phyloP scores from a whole-genome alignment of 2,113 vertebrate genomes.

The Neofelis nebulosa region DNA sequence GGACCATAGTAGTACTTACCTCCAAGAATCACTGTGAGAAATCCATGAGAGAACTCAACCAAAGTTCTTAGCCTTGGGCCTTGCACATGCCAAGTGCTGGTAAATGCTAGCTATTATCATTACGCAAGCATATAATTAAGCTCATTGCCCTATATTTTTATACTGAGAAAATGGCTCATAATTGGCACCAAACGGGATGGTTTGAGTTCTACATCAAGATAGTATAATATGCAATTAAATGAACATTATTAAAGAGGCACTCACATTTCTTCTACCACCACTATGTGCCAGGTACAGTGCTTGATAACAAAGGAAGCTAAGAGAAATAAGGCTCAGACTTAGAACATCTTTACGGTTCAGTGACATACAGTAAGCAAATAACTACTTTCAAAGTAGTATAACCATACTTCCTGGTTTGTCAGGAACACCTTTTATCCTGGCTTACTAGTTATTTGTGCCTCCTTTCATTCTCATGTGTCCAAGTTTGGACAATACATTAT shows the following conservation, averaged over 20 bases:
- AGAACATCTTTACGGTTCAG: slow-evolving; percentile 6
- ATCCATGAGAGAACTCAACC: slow-evolving; percentile 17
- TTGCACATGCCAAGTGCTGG: slow-evolving; percentile 39
- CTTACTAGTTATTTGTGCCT: background rate
- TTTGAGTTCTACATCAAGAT: slow-evolving; percentile 34
- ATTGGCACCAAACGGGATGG: background rate
- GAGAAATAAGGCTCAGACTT: background rate
- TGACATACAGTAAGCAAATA: background rate
- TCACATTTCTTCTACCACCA: background rate
- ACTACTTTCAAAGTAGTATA: background rate
- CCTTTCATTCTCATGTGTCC: background rate
- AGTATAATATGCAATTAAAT: slow-evolving; percentile 30
- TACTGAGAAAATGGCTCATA: slow-evolving; percentile 60
- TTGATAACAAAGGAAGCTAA: slow-evolving; percentile 34
- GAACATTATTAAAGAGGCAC: slow-evolving; percentile 10
- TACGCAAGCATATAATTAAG: slow-evolving; percentile 61
- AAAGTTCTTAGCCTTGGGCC: slow-evolving; percentile 43
- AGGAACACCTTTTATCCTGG: background rate
- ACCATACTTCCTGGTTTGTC: background rate
- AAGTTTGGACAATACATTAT: background rate
- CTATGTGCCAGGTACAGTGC: background rate
- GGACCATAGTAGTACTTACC: background rate
- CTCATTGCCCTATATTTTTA: slow-evolving; percentile 46
- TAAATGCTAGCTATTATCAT: slow-evolving; percentile 49
- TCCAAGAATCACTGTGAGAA: slow-evolving; percentile 23